phyloP scores from a whole-genome alignment of 2,113 vertebrate genomes.

The Ifrita kowaldi region DNA sequence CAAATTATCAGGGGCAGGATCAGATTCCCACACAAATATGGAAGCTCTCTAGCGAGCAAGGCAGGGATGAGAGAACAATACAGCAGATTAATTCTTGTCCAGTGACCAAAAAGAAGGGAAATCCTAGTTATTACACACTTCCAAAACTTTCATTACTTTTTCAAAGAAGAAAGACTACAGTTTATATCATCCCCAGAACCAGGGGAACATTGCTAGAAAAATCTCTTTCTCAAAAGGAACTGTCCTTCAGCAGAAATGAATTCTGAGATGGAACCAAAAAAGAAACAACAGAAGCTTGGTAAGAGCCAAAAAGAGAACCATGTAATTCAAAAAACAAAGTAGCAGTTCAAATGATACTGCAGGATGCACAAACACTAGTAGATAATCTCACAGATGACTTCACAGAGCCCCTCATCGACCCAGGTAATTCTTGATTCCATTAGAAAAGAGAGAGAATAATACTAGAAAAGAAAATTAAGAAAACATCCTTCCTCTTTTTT shows the following conservation, averaged over 20 bases:
- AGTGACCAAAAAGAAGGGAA: constrained; percentile 60
- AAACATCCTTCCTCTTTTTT: constrained; percentile 51
- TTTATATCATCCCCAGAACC: background rate
- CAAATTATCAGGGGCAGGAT: constrained; percentile 48
- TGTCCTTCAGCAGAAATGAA: background rate
- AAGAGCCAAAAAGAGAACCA: constrained; percentile 39
- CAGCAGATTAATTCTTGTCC: constrained; percentile 60
- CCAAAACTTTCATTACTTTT: constrained; percentile 16
- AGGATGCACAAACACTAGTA: constrained; percentile 52
- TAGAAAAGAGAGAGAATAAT: constrained; percentile 56
- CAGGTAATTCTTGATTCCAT: constrained; percentile 62
- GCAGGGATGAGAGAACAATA: constrained; percentile 53
- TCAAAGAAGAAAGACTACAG: constrained; percentile 37
- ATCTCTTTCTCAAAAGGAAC: constrained; percentile 42
- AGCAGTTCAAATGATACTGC: constrained; percentile 54
- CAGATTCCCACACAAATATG: constrained; percentile 38
- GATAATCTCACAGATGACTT: constrained; percentile 65
- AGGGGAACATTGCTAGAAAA: constrained; percentile 23
- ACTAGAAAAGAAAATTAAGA: constrained; percentile 51
- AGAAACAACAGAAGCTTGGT: constrained; percentile 38
- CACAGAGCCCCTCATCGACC: constrained; percentile 59
- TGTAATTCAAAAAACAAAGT: background rate
- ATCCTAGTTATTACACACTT: constrained; percentile 21
- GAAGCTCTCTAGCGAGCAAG: constrained; percentile 58
- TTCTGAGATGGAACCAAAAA: constrained; percentile 15